A percentile compares a stretch with the other conserved stretches of the same genome.
phyloP scores from a whole-genome alignment of 1,140 invertebrate species.

The Euura saliciscinereae region DNA sequence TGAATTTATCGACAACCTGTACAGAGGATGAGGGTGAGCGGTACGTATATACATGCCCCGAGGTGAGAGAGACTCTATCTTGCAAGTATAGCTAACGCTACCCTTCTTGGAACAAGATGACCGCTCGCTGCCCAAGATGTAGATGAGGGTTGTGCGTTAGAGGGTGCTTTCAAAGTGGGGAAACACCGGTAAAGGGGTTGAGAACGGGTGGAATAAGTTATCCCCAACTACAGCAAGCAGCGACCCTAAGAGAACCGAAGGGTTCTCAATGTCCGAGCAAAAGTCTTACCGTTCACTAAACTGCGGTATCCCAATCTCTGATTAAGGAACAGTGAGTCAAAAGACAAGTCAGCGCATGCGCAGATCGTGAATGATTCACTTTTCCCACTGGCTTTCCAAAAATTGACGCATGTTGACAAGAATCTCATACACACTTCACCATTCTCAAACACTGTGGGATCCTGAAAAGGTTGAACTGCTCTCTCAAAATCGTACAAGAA shows the following conservation, averaged over 20 bases:
- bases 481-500: no score
- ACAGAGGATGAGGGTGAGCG: slow-evolving; percentile 22
- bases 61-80: slow-evolving; percentile 14
- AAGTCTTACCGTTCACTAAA: slow-evolving; percentile 43
- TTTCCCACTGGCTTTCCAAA: no score
- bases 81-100: slow-evolving; percentile 2
- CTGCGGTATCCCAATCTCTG: slow-evolving; percentile 51
- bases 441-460: no score
- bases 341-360: no score
- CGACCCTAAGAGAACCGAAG: neutral
- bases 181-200: slow-evolving; percentile 11
- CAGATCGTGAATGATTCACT: no score
- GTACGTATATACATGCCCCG: no score
- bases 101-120: slow-evolving; percentile 22
- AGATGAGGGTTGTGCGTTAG: slow-evolving; percentile 33
- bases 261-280: slow-evolving; percentile 30
- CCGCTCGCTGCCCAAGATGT: slow-evolving; percentile 37
- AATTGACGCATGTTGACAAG: no score
- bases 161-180: slow-evolving; percentile 28
- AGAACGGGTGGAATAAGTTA: slow-evolving; percentile 54
- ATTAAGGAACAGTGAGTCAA: no score
- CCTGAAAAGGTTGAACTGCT: no score
- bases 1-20: slow-evolving; percentile 60
- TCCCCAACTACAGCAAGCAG: slow-evolving; percentile 43
- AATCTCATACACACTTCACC: no score